phyloP scores from a whole-genome alignment of 1,140 invertebrate genomes.

The Pseudomyrmex flavicornis region DNA sequence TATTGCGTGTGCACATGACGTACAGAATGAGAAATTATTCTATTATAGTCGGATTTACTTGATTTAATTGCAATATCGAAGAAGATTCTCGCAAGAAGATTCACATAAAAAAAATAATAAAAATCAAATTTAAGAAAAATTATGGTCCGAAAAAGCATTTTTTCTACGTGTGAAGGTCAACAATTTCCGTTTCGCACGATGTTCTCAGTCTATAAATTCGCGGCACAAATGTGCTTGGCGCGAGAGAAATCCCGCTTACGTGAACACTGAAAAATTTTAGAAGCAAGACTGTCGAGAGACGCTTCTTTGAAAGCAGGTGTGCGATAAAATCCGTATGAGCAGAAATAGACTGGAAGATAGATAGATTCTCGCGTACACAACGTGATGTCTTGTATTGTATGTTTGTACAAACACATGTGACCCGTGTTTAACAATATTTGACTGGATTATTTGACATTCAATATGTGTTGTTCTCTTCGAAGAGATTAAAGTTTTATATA shows the following conservation, averaged over 20 bases:
- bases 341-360: constrained; percentile 53
- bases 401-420: neutral
- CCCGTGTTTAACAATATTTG: constrained; percentile 1
- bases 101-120: neutral
- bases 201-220: neutral
- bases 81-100: too few relatives aligned
- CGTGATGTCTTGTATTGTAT: constrained; percentile 1
- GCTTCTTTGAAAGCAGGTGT: constrained; percentile 60
- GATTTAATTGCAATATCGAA: too few relatives aligned
- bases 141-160: too few relatives aligned
- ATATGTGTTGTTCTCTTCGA: neutral
- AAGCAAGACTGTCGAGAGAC: neutral
- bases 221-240: neutral
- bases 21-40: too few relatives aligned
- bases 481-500: neutral
- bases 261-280: constrained; percentile 45
- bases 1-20: neutral
- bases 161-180: neutral
- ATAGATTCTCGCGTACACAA: constrained; percentile 16
- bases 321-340: constrained; percentile 46
- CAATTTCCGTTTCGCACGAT: neutral
- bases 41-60: too few relatives aligned
- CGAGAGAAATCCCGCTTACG: constrained; percentile 12
- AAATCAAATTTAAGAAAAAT: too few relatives aligned
- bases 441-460: neutral